phyloP scores from a whole-genome alignment of 2,888 invertebrate genomes.

The Panopea generosa region DNA sequence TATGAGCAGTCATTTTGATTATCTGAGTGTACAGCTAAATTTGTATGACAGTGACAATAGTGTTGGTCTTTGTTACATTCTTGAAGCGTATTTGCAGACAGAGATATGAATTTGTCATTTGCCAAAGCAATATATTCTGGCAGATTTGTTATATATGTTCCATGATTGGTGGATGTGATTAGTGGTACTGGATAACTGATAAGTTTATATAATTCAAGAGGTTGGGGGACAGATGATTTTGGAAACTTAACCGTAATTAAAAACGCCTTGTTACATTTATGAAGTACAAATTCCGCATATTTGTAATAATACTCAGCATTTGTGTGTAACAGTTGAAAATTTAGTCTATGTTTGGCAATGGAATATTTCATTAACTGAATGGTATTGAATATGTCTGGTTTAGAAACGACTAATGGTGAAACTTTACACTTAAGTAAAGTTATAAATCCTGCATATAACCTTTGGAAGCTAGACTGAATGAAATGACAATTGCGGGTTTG shows the following conservation, averaged over 20 bases:
- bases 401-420: too few relatives aligned
- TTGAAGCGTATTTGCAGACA: neutral
- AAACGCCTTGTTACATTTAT: neutral
- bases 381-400: neutral
- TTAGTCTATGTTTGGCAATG: neutral
- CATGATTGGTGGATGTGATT: neutral
- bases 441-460: too few relatives aligned
- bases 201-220: slow-evolving; percentile 11
- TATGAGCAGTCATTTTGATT: neutral
- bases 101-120: neutral
- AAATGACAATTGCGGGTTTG: neutral
- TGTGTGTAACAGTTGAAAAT: neutral
- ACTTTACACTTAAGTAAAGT: too few relatives aligned
- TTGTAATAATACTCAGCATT: slow-evolving; percentile 8
- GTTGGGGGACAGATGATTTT: slow-evolving; percentile 2
- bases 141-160: slow-evolving; percentile 1
- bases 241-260: slow-evolving; percentile 6
- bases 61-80: neutral
- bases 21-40: neutral
- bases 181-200: slow-evolving; percentile 12
- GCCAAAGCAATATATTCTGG: slow-evolving; percentile 4
- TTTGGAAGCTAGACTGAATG: neutral
- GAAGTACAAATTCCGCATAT: slow-evolving; percentile 2
- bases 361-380: neutral
- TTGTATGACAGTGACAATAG: slow-evolving; percentile 6